phyloP scores from a whole-genome alignment of 2,113 vertebrate genomes.

The Salvelinus sp. region DNA sequence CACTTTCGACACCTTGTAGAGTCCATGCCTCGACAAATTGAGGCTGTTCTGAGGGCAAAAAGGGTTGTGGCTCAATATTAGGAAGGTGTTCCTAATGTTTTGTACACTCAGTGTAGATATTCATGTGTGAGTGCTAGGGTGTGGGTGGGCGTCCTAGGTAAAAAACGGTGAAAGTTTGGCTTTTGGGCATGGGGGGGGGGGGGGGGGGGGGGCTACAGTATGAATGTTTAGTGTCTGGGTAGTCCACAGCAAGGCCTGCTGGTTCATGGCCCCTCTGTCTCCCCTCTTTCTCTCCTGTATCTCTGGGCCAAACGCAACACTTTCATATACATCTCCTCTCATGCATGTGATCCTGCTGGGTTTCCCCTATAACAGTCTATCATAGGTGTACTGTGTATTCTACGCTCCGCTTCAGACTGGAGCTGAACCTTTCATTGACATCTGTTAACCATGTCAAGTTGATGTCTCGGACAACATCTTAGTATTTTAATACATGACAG shows the following conservation, averaged over 20 bases:
- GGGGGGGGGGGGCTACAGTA: too few relatives aligned
- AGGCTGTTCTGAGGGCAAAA: too few relatives aligned
- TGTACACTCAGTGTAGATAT: too few relatives aligned
- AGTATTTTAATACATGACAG: neutral
- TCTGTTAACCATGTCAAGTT: too few relatives aligned
- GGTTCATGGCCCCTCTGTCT: conserved; percentile 1
- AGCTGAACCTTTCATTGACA: neutral
- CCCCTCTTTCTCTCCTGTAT: neutral
- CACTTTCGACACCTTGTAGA: too few relatives aligned
- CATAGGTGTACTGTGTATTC: neutral
- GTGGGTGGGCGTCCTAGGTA: neutral
- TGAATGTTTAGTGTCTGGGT: neutral
- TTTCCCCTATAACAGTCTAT: neutral
- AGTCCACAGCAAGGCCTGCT: neutral
- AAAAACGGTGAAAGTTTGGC: too few relatives aligned
- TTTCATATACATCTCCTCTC: conserved; percentile 5
- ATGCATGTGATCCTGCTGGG: neutral
- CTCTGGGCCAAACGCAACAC: conserved; percentile 9
- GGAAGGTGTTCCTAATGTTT: too few relatives aligned
- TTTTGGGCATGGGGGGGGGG: too few relatives aligned
- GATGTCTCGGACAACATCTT: too few relatives aligned
- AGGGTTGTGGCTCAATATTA: too few relatives aligned
- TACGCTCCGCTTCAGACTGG: neutral
- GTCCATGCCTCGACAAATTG: too few relatives aligned
- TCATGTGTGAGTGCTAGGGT: neutral